Evolutionary conservation across 2,113 vertebrate genomes (phyloP), one percentile per base, ranked within the genome.

Genomic region (Panthera leo): DNA sequence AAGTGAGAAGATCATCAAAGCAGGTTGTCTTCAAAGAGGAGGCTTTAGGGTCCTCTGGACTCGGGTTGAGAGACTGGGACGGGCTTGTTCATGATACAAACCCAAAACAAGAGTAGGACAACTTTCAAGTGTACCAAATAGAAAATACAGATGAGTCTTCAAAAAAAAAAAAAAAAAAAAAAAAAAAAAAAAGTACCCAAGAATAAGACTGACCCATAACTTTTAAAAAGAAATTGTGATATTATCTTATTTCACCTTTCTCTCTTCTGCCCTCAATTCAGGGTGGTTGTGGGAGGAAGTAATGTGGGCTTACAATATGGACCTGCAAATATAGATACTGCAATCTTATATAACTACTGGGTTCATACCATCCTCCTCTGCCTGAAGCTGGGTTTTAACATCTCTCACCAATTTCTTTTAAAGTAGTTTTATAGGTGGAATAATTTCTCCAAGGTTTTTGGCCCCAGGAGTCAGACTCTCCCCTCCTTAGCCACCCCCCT

Each of bases 361-460:
- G n/a, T 89, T 86, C 61, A 36, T n/a, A 63, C 48, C 34, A 25
- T 63, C 65, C 36, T 84, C 39, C 53, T 95, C 82, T 29, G 48
- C 23, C 48, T 80, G 68, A 83, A 91, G 48, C 55, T 75, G 55
- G 23, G 5, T 93, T 91, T 95, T 67, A 89, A 76, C n/a, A 34
- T 83, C 88, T 96, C 82, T 88, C 58, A 39, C 29, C 53, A 76
- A 85, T 51, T 83, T 95, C 58, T 96, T 92, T 86, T 45, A 90
- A 94, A 84, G 61, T 36, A 80, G 63, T 27, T 94, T 70, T 36
- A 71, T 45, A 31, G 39, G 21, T 65, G 2, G 61, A 86, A 84
- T 71, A 84, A 61, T 95, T 70, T 93, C 68, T 93, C 70, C 68
- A 87, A 94, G 78, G 31, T 39, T 91, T 89, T 88, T 51, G 61